Conservation (phyloP, 2,888 invertebrate species). For the Drosophila phalerata region DNA sequence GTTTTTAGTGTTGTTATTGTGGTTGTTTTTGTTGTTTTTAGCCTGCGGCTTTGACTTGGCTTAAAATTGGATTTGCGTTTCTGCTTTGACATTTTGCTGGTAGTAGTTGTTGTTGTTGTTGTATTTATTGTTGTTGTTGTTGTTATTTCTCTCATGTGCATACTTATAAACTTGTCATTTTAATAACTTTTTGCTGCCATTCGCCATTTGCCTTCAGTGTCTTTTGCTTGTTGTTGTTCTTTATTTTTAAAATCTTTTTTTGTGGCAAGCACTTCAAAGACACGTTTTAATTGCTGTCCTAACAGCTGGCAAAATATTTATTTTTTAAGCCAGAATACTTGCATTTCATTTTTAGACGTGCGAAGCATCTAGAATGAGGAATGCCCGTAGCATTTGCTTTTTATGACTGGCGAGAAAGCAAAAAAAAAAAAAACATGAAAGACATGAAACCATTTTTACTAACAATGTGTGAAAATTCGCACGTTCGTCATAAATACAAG, state of each 20-base stretch:
- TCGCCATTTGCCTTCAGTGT: constrained; percentile 21
- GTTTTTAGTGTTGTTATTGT: constrained; percentile 59
- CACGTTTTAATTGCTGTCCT: constrained; percentile 70
- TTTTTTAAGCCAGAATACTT: constrained; percentile 28
- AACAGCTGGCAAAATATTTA: constrained; percentile 62
- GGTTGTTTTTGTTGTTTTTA: constrained; percentile 52
- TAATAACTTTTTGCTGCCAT: constrained; percentile 69
- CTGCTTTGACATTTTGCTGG: constrained; percentile 54
- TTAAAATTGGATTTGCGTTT: constrained; percentile 80
- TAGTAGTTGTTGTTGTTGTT: constrained; percentile 2
- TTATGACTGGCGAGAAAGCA: constrained; percentile 48
- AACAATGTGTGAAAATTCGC: constrained; percentile 77
- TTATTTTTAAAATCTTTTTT: constrained; percentile 11
- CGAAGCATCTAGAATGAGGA: constrained; percentile 37
- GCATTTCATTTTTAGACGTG: constrained; percentile 62
- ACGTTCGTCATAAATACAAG: constrained; percentile 71
- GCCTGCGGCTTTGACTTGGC: constrained; percentile 73
- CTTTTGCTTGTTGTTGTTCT: constrained; percentile 2
- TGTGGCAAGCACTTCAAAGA: constrained; percentile 48
- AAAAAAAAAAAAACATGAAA: constrained; percentile 55
- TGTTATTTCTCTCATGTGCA: constrained; percentile 49
- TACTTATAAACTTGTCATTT: constrained; percentile 77
- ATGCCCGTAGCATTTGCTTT: constrained; percentile 67
- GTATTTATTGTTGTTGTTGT: constrained; percentile 23
- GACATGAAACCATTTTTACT: constrained; percentile 28